Evolutionary conservation across 1,140 invertebrate genomes (phyloP).

Genomic region (Physella acuta): DNA sequence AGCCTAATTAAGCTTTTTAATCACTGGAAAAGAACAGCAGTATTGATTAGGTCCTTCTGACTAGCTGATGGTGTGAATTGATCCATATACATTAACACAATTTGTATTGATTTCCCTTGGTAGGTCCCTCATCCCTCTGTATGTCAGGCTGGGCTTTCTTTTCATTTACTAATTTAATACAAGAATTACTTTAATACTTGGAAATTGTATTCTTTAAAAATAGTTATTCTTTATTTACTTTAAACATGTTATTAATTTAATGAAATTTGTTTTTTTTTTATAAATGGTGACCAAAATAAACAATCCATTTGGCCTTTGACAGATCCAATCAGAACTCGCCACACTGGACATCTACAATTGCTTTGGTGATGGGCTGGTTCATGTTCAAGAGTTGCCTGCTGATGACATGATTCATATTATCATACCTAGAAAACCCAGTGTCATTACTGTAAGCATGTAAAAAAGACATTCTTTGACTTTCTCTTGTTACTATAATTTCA

Average conservation of each 20-base stretch:
- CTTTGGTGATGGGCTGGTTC: slow-evolving; percentile 27
- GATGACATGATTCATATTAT: slow-evolving; percentile 13
- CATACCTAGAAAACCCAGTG: slow-evolving; percentile 15
- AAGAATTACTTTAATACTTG: too few relatives aligned
- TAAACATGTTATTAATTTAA: too few relatives aligned
- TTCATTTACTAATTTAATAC: too few relatives aligned
- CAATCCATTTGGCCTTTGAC: neutral
- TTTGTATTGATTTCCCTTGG: slow-evolving; percentile 21
- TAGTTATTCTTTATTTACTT: slow-evolving; percentile 1
- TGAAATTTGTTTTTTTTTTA: neutral
- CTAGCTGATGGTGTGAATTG: neutral
- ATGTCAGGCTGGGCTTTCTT: too few relatives aligned
- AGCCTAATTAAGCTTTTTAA: too few relatives aligned
- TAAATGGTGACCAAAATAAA: neutral
- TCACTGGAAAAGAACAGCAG: too few relatives aligned
- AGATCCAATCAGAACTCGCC: slow-evolving; percentile 40
- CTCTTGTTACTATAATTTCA: too few relatives aligned
- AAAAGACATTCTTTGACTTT: too few relatives aligned
- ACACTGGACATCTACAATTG: slow-evolving; percentile 38
- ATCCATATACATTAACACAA: slow-evolving; percentile 13
- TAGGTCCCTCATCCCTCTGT: slow-evolving; percentile 7
- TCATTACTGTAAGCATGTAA: too few relatives aligned
- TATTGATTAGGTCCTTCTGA: too few relatives aligned
- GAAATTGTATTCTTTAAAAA: too few relatives aligned
- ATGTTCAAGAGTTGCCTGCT: slow-evolving; percentile 29